phyloP scores from a whole-genome alignment of 2,888 invertebrate genomes.

The Electrophaes corylata region DNA sequence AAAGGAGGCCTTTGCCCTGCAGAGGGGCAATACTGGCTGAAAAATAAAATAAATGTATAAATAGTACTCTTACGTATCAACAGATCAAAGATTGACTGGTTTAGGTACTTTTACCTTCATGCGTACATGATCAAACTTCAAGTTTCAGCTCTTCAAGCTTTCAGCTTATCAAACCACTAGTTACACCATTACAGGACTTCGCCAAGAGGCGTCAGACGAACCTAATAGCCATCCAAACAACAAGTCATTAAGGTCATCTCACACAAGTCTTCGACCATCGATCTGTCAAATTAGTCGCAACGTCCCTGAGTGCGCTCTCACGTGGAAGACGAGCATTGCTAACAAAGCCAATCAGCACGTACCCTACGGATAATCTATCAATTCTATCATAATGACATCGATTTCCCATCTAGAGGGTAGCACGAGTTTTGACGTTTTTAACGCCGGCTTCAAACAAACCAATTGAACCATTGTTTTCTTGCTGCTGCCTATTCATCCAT shows the following conservation, averaged over 20 bases:
- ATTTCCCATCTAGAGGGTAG: conserved; percentile 62
- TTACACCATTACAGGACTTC: neutral
- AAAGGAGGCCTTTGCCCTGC: no score
- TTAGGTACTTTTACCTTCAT: no score
- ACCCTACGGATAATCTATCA: conserved; percentile 79
- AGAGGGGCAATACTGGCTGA: no score
- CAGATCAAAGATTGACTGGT: no score
- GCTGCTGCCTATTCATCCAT: no score
- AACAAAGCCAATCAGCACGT: conserved; percentile 82
- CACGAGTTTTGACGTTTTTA: neutral
- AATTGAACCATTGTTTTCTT: no score
- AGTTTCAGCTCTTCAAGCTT: neutral
- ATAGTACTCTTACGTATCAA: no score
- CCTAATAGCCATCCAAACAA: conserved; percentile 38
- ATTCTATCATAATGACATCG: conserved; percentile 83
- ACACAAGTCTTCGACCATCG: conserved; percentile 65
- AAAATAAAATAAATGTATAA: no score
- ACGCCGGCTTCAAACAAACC: neutral
- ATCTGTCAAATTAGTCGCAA: conserved; percentile 80
- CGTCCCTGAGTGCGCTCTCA: conserved; percentile 64
- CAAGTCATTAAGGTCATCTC: conserved; percentile 67
- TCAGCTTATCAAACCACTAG: conserved; percentile 2
- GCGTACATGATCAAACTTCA: neutral
- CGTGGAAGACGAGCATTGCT: conserved; percentile 70
- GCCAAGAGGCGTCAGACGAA: conserved; percentile 15